Conservation (phyloP, 1,140 invertebrate genomes). For the Dreissena rostriformis region DNA sequence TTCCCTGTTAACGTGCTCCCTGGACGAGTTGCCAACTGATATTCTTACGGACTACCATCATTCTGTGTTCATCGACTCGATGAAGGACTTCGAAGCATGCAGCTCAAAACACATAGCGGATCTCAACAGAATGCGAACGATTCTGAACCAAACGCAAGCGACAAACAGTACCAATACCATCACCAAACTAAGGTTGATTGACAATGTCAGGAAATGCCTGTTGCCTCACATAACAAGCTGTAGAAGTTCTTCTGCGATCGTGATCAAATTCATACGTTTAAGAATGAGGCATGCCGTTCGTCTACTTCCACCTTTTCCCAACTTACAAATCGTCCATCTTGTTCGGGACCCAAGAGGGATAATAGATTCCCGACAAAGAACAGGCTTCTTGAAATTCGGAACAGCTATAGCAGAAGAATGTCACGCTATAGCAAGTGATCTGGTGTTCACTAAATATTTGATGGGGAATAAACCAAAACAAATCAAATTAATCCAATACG, state of each 20-base stretch:
- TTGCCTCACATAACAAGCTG: not conserved
- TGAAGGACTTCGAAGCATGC: not conserved
- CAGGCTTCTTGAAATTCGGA: not conserved
- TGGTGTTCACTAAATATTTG: conserved; percentile 9
- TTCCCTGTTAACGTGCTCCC: not conserved
- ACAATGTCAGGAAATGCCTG: not conserved
- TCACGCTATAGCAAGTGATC: not conserved
- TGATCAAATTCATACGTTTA: conserved; percentile 11
- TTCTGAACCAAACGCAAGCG: too few relatives aligned
- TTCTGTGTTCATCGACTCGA: not conserved
- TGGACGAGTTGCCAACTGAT: not conserved
- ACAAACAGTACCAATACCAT: too few relatives aligned
- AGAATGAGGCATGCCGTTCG: not conserved
- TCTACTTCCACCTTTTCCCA: conserved; percentile 6
- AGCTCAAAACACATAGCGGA: too few relatives aligned
- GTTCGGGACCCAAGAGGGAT: conserved; percentile 26
- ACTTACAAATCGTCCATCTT: conserved; percentile 24
- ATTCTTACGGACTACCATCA: not conserved
- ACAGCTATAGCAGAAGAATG: not conserved
- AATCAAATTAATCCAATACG: conserved; percentile 12
- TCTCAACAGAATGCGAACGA: too few relatives aligned
- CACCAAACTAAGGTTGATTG: too few relatives aligned
- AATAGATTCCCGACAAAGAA: not conserved
- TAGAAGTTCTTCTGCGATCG: not conserved
- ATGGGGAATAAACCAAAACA: not conserved